phyloP scores from a whole-genome alignment of 2,797 vertebrate species.

The Pseudochromis fuscus region DNA sequence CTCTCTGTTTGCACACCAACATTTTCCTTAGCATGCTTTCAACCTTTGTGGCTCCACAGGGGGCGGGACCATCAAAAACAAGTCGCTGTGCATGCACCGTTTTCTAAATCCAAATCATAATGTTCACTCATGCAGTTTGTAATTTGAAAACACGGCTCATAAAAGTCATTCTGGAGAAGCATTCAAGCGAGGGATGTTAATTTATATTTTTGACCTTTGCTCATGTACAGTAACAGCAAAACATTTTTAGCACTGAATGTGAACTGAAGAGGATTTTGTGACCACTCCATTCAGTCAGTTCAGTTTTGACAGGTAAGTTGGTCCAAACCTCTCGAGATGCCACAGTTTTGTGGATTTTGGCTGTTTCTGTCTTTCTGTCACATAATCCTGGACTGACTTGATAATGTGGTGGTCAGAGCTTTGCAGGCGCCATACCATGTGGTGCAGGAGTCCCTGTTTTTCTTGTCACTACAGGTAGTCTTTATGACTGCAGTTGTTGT shows the following conservation, averaged over 20 bases:
- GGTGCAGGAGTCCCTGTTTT: not conserved
- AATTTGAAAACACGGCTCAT: constrained; percentile 11
- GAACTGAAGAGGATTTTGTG: not conserved
- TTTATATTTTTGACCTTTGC: not conserved
- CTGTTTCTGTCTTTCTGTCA: not conserved
- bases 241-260: not conserved
- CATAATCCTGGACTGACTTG: not conserved
- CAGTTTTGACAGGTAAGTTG: not conserved
- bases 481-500: not conserved
- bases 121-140: constrained; percentile 5
- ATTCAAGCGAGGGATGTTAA: constrained; percentile 10
- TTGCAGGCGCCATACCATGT: not conserved
- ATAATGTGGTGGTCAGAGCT: constrained; percentile 1
- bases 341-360: not conserved
- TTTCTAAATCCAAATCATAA: constrained; percentile 23
- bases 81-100: constrained; percentile 1
- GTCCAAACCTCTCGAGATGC: not conserved
- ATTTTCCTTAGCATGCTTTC: constrained; percentile 27
- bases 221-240: not conserved
- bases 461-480: not conserved
- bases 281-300: not conserved
- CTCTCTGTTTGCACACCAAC: constrained; percentile 32
- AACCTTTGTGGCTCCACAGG: constrained; percentile 50
- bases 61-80: constrained; percentile 26
- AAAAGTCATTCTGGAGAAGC: not conserved